Conservation (phyloP, 2,113 vertebrate species). For the Poeciliopsis turrubarensis region DNA sequence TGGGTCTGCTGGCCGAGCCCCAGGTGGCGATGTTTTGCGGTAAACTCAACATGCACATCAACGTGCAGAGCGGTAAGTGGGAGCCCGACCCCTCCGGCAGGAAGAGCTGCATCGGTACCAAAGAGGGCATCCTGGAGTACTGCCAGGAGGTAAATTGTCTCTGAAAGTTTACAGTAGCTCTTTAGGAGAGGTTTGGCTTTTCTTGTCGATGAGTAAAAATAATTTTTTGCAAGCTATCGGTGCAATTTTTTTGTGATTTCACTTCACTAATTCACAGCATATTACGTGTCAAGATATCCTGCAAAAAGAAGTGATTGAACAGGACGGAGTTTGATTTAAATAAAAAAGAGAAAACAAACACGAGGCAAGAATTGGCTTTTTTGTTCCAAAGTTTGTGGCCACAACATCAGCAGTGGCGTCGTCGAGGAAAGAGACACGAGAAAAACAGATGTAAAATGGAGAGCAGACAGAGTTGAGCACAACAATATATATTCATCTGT, state of each 20-base stretch:
- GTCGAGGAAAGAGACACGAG: too few relatives aligned
- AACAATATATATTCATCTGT: too few relatives aligned
- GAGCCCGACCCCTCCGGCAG: constrained; percentile 89
- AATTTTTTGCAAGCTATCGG: background rate
- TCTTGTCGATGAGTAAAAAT: background rate
- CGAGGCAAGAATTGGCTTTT: too few relatives aligned
- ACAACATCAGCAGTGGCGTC: too few relatives aligned
- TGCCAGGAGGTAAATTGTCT: constrained; percentile 92
- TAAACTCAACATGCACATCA: constrained; percentile 98
- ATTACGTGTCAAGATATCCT: background rate
- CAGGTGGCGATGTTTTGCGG: constrained; percentile 98
- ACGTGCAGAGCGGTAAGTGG: constrained; percentile 96
- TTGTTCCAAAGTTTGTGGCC: too few relatives aligned
- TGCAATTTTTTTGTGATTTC: background rate
- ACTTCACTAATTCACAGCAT: background rate
- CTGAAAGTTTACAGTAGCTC: background rate
- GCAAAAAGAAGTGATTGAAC: background rate
- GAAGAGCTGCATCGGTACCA: constrained; percentile 92
- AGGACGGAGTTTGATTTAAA: too few relatives aligned
- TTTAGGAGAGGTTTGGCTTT: background rate
- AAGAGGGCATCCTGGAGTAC: constrained; percentile 97
- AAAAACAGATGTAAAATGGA: too few relatives aligned
- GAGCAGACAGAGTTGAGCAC: background rate
- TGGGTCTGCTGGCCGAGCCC: constrained; percentile 93
- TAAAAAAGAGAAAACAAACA: too few relatives aligned